Evolutionary conservation across 2,113 vertebrate species (phyloP).

Genomic region (Pungitius pungitius): DNA sequence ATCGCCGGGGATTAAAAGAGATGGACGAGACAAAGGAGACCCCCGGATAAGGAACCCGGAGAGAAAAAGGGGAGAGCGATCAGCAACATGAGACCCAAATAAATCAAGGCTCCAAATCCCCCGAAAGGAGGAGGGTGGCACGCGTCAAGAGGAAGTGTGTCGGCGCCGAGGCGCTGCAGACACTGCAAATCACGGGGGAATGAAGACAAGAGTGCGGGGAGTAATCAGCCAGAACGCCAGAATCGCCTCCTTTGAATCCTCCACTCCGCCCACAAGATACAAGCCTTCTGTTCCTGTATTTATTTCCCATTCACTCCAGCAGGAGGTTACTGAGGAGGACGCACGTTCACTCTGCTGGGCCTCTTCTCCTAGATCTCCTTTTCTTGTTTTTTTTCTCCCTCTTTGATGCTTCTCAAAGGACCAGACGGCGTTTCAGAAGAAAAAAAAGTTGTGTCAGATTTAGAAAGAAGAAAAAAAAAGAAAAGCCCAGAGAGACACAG

Average conservation of each 20-base stretch:
- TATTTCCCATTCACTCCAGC: constrained; percentile 65
- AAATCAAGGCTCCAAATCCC: constrained; percentile 15
- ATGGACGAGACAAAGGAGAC: constrained; percentile 11
- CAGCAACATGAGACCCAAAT: background rate
- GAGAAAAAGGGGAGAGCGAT: constrained; percentile 7
- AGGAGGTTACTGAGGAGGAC: constrained; percentile 46
- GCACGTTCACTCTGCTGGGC: constrained; percentile 43
- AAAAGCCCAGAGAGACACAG: constrained; percentile 17
- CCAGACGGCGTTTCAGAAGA: constrained; percentile 37
- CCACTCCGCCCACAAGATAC: constrained; percentile 67
- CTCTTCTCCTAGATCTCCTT: background rate
- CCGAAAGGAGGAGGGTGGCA: constrained; percentile 6
- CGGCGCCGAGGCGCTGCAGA: constrained; percentile 3
- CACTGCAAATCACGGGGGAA: constrained; percentile 23
- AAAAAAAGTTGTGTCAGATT: constrained; percentile 58
- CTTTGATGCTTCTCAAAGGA: constrained; percentile 47
- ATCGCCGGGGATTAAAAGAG: constrained; percentile 4
- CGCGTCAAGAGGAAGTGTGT: constrained; percentile 18
- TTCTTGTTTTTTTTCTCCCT: constrained; percentile 11
- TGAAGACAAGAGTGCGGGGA: constrained; percentile 2
- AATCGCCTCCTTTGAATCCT: constrained; percentile 43
- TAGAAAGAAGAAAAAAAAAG: constrained; percentile 24
- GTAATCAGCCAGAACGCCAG: constrained; percentile 45
- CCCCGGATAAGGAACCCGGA: constrained; percentile 8
- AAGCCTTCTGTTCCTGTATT: constrained; percentile 65